These are phyloP conservation scores for Campylorhamphus procurvoides DNA, from an alignment of 2,113 vertebrate species.

Conservation along the genomic window DNA sequence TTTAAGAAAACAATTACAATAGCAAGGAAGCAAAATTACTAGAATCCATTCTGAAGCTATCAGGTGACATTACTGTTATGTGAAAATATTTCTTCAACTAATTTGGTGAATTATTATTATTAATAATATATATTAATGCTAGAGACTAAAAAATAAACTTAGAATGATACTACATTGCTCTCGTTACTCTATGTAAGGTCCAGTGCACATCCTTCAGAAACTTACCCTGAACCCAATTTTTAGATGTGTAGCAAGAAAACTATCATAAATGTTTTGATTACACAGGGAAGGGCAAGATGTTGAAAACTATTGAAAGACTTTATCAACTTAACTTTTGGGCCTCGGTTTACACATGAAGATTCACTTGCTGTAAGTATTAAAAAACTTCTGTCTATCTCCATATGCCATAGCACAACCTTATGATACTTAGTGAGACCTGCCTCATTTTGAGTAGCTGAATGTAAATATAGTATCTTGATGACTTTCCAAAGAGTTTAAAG, in stretches of 20 bases:
- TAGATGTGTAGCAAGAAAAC: not conserved
- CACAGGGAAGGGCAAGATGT: not conserved
- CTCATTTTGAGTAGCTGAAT: not conserved
- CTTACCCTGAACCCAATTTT: not conserved
- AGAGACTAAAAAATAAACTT: not conserved
- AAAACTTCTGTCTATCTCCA: not conserved
- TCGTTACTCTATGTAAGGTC: not conserved
- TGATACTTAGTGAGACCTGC: not conserved
- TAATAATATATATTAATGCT: not conserved
- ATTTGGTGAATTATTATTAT: not conserved
- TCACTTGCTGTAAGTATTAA: not conserved
- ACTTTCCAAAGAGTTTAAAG: not conserved
- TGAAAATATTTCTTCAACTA: slow-evolving; percentile 32
- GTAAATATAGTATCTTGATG: not conserved
- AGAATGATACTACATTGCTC: not conserved
- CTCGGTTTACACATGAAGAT: not conserved
- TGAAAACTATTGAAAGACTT: not conserved
- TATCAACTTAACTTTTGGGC: not conserved
- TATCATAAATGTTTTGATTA: not conserved
- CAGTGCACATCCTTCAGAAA: not conserved
- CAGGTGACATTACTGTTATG: not conserved
- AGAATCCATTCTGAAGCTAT: not conserved
- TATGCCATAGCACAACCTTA: not conserved
- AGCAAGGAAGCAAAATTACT: not conserved
- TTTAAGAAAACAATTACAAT: not conserved